Conservation (phyloP, 2,888 invertebrate genomes). For the Sinhomidia bicolor region DNA sequence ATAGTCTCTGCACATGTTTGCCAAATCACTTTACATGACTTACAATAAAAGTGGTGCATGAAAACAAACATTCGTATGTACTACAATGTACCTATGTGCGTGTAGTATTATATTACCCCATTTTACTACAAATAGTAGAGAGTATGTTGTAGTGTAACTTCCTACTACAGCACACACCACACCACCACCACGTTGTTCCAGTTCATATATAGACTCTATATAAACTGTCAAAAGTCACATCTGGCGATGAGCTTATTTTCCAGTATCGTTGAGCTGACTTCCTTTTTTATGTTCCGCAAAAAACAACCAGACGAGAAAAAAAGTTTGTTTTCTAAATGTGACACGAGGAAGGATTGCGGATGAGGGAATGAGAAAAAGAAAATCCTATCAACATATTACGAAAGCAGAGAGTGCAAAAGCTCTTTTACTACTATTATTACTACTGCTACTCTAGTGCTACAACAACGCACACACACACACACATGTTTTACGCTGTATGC, state of each 20-base stretch:
- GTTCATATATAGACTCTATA: constrained; percentile 20
- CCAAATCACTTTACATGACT: constrained; percentile 3
- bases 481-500: constrained; percentile 44
- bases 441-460: no score
- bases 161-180: no score
- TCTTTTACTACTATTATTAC: no score
- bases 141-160: no score
- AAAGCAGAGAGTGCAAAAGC: not conserved
- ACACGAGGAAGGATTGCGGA: constrained; percentile 4
- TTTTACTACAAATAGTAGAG: no score
- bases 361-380: not conserved
- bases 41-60: not conserved
- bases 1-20: not conserved
- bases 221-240: constrained; percentile 59
- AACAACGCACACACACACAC: not conserved
- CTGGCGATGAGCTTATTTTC: constrained; percentile 40
- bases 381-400: not conserved
- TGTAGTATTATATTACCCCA: not conserved
- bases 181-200: not conserved
- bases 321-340: constrained; percentile 45
- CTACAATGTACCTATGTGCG: not conserved
- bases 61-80: not conserved
- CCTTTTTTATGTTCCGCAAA: constrained; percentile 24
- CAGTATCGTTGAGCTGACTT: constrained; percentile 27
- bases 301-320: not conserved